A percentile compares a stretch with the other conserved stretches of the same genome.
phyloP scores from a whole-genome alignment of 2,797 vertebrate genomes.

The Amazona ochrocephala region DNA sequence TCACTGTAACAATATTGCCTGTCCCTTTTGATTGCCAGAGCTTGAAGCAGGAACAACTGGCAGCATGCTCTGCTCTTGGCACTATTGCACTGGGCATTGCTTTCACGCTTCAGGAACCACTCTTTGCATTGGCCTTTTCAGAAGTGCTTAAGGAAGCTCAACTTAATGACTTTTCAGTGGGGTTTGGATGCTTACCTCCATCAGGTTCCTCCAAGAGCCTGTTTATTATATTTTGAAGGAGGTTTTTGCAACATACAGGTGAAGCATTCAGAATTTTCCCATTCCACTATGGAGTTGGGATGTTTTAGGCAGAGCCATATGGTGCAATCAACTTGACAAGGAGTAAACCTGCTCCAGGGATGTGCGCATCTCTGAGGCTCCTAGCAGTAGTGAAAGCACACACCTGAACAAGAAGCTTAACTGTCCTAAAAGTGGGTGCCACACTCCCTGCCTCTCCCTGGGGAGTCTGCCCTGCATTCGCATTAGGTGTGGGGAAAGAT shows the following conservation, averaged over 20 bases:
- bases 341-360: background rate
- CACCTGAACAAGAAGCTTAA: background rate
- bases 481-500: background rate
- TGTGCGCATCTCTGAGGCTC: background rate
- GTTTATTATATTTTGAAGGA: background rate
- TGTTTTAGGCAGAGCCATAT: background rate
- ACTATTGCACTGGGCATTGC: background rate
- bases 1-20: background rate
- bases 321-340: background rate
- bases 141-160: background rate
- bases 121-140: background rate
- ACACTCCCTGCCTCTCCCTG: fast-evolving
- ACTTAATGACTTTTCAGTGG: background rate
- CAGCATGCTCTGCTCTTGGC: background rate
- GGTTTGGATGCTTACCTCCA: background rate
- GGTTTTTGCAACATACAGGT: background rate
- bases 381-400: background rate
- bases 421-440: background rate
- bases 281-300: fast-evolving
- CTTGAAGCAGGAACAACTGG: background rate
- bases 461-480: fast-evolving
- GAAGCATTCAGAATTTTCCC: background rate
- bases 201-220: background rate
- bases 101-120: background rate
- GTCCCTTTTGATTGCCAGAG: background rate